These are phyloP conservation scores for Strigamia transsilvanica DNA, from an alignment of 2,888 invertebrate genomes.

Conservation along the genomic window DNA sequence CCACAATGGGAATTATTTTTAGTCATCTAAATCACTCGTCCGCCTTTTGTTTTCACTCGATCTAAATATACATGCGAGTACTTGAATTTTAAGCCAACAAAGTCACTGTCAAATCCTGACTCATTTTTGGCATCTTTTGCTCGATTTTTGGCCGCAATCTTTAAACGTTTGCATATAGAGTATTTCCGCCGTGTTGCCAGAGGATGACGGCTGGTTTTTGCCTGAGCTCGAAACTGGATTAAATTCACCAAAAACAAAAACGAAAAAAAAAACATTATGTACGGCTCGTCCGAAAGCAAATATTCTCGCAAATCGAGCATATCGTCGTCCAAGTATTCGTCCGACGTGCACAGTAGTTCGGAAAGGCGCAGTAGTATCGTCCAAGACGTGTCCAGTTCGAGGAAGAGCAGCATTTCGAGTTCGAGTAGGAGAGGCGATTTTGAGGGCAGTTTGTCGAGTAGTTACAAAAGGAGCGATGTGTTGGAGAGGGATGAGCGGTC, in stretches of 20 bases:
- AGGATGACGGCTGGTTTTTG: neutral
- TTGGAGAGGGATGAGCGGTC: neutral
- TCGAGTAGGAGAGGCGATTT: neutral
- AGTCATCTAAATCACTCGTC: neutral
- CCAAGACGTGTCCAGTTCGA: neutral
- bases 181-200: neutral
- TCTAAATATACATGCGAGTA: neutral
- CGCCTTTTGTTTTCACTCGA: slow-evolving; percentile 2
- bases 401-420: neutral
- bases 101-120: slow-evolving; percentile 28
- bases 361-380: slow-evolving; percentile 7
- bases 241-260: no score
- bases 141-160: slow-evolving; percentile 15
- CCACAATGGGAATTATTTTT: neutral
- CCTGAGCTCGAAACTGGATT: neutral
- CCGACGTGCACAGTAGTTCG: neutral
- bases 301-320: slow-evolving; percentile 14
- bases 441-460: neutral
- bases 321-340: neutral
- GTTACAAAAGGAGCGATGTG: neutral
- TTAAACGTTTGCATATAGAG: neutral
- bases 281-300: neutral
- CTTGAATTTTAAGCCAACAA: slow-evolving; percentile 13
- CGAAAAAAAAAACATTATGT: neutral
- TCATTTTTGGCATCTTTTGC: neutral